A percentile compares a stretch with the other conserved stretches of the same genome.
These are phyloP conservation scores for Drosophila pseudotalamancana DNA, from an alignment of 2,888 invertebrate genomes.

Conservation along the genomic window DNA sequence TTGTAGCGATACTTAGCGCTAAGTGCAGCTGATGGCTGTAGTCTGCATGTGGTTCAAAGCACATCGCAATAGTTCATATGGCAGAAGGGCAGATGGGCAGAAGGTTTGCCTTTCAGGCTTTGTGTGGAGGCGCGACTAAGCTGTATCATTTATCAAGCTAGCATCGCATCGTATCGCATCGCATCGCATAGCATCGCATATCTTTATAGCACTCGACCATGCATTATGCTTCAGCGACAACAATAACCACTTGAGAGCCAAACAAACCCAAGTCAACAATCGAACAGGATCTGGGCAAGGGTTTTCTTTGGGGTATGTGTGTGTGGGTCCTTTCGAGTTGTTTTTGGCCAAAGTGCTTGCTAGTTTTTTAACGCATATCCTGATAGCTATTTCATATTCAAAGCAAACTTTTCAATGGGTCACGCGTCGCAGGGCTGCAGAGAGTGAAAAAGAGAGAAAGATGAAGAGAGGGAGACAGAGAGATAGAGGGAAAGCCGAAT, in stretches of 20 bases:
- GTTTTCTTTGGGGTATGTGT: background rate
- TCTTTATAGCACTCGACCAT: slow-evolving; percentile 37
- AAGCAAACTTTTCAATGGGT: slow-evolving; percentile 26
- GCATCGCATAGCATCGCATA: slow-evolving; percentile 37
- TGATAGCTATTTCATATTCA: slow-evolving; percentile 25
- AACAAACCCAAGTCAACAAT: slow-evolving; percentile 52
- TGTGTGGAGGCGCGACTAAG: slow-evolving; percentile 45
- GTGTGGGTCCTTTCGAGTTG: slow-evolving; percentile 42
- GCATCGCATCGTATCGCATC: slow-evolving; percentile 11
- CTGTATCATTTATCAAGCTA: slow-evolving; percentile 61
- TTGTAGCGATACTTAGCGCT: slow-evolving; percentile 43
- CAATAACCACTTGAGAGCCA: slow-evolving; percentile 70
- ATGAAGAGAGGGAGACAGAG: background rate
- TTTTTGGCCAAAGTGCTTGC: slow-evolving; percentile 32
- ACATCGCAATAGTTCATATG: slow-evolving; percentile 21
- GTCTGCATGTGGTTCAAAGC: slow-evolving; percentile 32
- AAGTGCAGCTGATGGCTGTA: slow-evolving; percentile 55
- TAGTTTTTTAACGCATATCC: slow-evolving; percentile 19
- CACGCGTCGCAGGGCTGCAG: slow-evolving; percentile 37
- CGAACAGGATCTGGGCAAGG: slow-evolving; percentile 10
- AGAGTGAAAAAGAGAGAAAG: slow-evolving; percentile 3
- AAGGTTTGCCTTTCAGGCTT: slow-evolving; percentile 37
- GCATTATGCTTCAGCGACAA: slow-evolving; percentile 68
- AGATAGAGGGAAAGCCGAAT: slow-evolving; percentile 2
- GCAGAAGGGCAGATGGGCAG: slow-evolving; percentile 15